These are phyloP conservation scores for Lasioglossum vierecki DNA, from an alignment of 2,888 invertebrate species.

Conservation along the genomic window DNA sequence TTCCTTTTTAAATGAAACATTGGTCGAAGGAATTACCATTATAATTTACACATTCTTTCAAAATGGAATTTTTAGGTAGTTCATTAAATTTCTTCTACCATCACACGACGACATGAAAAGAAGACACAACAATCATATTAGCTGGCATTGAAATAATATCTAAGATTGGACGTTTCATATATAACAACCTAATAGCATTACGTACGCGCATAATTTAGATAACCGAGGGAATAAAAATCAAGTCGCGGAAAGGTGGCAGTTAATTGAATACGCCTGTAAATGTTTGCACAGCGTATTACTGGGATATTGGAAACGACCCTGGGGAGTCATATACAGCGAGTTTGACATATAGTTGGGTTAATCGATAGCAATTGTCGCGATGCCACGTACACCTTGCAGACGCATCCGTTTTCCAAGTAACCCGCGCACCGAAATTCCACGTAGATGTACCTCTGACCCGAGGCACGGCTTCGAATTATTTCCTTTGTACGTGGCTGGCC, in stretches of 20 bases:
- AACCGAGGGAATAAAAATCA: not conserved
- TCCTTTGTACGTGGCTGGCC: conserved; percentile 27
- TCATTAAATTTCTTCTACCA: too few species aligned
- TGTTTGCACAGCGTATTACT: conserved; percentile 26
- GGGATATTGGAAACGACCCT: conserved; percentile 34
- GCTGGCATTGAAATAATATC: not conserved
- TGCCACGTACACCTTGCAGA: conserved; percentile 44
- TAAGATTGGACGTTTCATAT: not conserved
- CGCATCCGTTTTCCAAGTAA: conserved; percentile 42
- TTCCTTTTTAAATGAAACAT: too few species aligned
- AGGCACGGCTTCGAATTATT: conserved; percentile 25
- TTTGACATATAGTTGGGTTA: conserved; percentile 51
- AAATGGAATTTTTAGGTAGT: too few species aligned
- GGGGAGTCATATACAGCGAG: conserved; percentile 37
- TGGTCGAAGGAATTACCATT: too few species aligned
- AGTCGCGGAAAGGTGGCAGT: conserved; percentile 18
- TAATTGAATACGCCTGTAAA: conserved; percentile 39
- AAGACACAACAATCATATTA: not conserved
- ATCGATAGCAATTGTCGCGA: conserved; percentile 49
- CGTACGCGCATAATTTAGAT: not conserved
- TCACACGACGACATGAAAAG: not conserved
- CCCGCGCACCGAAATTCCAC: conserved; percentile 17
- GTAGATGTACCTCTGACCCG: conserved; percentile 4
- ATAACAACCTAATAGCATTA: not conserved
- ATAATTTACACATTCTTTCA: too few species aligned